Base-by-base conservation (phyloP, 2,888 invertebrate genomes). In the Oxycera nigricornis region DNA sequence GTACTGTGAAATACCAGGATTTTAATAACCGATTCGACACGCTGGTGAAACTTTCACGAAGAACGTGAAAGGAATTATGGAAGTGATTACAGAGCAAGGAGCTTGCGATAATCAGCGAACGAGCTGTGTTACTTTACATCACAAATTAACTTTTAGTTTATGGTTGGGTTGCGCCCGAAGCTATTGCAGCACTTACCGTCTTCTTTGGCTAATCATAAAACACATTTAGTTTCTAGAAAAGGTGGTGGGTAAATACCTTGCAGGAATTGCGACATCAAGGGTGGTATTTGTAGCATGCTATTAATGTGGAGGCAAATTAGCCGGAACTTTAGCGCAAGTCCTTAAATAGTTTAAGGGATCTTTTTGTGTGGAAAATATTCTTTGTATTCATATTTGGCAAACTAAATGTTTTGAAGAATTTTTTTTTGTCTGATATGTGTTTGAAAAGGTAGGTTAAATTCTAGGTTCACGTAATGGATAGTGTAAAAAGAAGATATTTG, bases 21-120 rank as follows among this genome's bases (percentile, higher is more conserved):
- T 74, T 74, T 76, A 74, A 74, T 76, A 76, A 76, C 76, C 76
- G 72, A 76, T 76, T 76, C 72, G 72, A 55, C 72, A 74, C 74
- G 72, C 76, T 55, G 22, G 62, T 31, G 41, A 46, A 76, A 76
- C 55, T 52, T 65, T 72, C 26, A 39, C 14, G 24, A 39, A 22
- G 26, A 65, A 14, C 35, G 2, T 9, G 30, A 35, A 35, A 24
- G 31, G 61, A n/a, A 26, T 41, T 41, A 28, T 26, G 1, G 7
- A 31, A 30, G 30, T 31, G 41, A 46, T 41, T 22, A 41, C 17
- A 20, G 24, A 28, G 50, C 2, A 30, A 68, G 46, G 65, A 46
- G 52, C 20, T 17, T 62, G 41, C 46, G 73, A 52, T 73, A 76
- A 74, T 72, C 3, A 46, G 17, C 17, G 74, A 76, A 65, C 72